Base-by-base conservation (phyloP, 2,888 invertebrate genomes). In the Dusona sp. region DNA sequence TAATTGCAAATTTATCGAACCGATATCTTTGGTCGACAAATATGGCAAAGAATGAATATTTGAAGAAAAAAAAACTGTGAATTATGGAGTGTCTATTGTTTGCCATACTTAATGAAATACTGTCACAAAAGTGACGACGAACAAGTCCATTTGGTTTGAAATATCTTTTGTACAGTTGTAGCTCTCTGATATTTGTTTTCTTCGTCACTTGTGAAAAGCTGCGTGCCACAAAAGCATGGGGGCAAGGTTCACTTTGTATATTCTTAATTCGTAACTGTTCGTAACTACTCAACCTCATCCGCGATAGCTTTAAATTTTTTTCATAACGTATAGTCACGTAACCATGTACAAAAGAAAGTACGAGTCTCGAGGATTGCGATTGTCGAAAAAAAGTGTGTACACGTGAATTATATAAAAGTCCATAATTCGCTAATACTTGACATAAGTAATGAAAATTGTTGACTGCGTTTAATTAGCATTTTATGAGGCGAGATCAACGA, bases 151-250 rank as follows among this genome's bases (percentile, higher is more conserved):
- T 29, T 19, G 11, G n/a, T 33, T 11, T n/a, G 73, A 16, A 73
- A 61, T 25, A 25, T 25, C 42, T 57, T 25, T 16, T 48, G 33
- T 19, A 48, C 29, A 4, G 22, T 45, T 42, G 25, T 65, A 25
- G 54, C 54, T 73, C 45, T 25, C 13, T 22, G 42, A 36, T 77
- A 57, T 79, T 75, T n/a, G n/a, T 72, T 75, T 51, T 51, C 72
- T 79, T 83, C 83, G 79, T 85, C 82, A 77, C 79, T 45, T 42
- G 79, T 57, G 79, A 61, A 86, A 79, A 82, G 16, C 25, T 38
- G 57, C 29, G 73, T 38, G 29, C 74, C 65, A 74, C 82, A 38
- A 29, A 36, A 45, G 9, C 61, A 61, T 4, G 13, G 79, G 72
- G 33, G 11, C 74, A 85, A 54, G 36, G 64, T 73, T 80, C 48